Conservation (phyloP, 2,797 vertebrate genomes). For the Myripristis jacobus region DNA sequence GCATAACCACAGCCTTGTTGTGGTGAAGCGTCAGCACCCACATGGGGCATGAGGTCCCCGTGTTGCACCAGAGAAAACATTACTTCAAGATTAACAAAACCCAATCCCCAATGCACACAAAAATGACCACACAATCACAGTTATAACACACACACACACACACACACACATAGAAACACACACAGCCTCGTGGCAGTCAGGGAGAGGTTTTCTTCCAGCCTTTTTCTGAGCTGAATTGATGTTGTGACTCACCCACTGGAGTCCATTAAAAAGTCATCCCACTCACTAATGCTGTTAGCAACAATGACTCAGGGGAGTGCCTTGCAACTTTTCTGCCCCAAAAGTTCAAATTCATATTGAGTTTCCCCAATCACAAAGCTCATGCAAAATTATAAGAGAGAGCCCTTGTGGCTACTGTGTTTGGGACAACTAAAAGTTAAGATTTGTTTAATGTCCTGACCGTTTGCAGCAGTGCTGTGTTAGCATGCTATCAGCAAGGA, state of each 20-base stretch:
- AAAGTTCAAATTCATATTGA: constrained; percentile 32
- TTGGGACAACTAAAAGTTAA: background rate
- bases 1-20: constrained; percentile 22
- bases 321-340: constrained; percentile 17
- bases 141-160: background rate
- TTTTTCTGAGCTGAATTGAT: constrained; percentile 42
- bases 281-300: constrained; percentile 51
- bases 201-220: constrained; percentile 2
- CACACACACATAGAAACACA: background rate
- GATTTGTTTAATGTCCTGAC: background rate
- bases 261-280: constrained; percentile 58
- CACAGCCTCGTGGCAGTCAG: constrained; percentile 3
- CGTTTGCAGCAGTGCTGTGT: background rate
- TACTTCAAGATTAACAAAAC: constrained; percentile 10
- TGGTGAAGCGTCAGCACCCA: constrained; percentile 14
- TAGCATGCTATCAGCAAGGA: background rate
- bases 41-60: background rate
- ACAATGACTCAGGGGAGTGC: constrained; percentile 41
- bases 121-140: constrained; percentile 6
- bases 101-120: constrained; percentile 9
- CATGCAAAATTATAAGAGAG: background rate
- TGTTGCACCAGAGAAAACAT: background rate
- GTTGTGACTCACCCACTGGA: constrained; percentile 61
- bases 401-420: background rate
- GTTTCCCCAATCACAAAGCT: constrained; percentile 6